Conservation (phyloP, 2,797 vertebrate species). For the Xiphophorus birchmanni region DNA sequence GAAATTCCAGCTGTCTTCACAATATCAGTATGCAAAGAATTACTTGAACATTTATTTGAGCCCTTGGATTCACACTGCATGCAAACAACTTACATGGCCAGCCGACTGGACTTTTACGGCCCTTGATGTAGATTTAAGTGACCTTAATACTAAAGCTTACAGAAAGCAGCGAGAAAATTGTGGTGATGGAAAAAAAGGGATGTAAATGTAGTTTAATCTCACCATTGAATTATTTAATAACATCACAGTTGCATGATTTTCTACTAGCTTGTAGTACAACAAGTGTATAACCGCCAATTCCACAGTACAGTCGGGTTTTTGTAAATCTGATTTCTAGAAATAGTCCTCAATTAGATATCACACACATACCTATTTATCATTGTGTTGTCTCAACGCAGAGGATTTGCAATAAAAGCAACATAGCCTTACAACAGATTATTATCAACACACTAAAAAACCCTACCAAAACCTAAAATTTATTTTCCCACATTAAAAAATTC, state of each 20-base stretch:
- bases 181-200: not conserved
- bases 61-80: not conserved
- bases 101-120: not conserved
- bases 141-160: not conserved
- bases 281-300: not conserved
- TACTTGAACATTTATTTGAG: no score
- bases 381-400: not conserved
- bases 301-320: not conserved
- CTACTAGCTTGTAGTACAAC: not conserved
- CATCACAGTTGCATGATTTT: not conserved
- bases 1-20: not conserved
- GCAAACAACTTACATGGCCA: not conserved
- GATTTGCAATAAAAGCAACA: not conserved
- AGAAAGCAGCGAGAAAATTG: not conserved
- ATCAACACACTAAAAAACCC: not conserved
- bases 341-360: not conserved
- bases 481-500: not conserved
- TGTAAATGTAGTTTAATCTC: not conserved
- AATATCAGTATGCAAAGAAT: not conserved
- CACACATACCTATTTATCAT: not conserved
- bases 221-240: not conserved
- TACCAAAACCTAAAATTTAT: not conserved
- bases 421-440: not conserved
- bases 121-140: not conserved
- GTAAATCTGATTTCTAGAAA: not conserved